Percentiles rank a stretch among this genome's conserved stretches.
These are phyloP conservation scores for Molothrus aeneus DNA, from an alignment of 2,797 vertebrate genomes.

Conservation along the genomic window DNA sequence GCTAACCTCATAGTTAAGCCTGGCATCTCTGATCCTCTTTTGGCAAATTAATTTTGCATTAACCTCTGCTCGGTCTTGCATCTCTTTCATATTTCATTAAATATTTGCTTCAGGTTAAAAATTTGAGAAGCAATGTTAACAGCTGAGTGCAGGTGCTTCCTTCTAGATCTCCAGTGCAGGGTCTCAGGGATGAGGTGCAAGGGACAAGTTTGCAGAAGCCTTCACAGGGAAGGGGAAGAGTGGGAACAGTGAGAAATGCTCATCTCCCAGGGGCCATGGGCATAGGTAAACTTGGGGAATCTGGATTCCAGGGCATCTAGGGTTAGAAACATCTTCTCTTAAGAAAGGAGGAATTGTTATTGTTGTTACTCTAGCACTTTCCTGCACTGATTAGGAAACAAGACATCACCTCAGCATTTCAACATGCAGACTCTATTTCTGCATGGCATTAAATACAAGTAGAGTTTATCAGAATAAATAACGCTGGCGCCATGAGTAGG, in stretches of 20 bases:
- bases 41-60: constrained; percentile 71
- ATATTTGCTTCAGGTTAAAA: constrained; percentile 25
- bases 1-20: constrained; percentile 29
- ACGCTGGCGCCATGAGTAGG: background rate
- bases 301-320: background rate
- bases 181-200: background rate
- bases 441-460: background rate
- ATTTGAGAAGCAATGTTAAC: background rate
- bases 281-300: background rate
- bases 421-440: background rate
- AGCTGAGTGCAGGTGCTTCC: background rate
- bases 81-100: constrained; percentile 56
- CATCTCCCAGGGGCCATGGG: rapidly evolving
- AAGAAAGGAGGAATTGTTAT: background rate
- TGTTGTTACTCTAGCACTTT: background rate
- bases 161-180: background rate
- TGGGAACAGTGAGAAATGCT: background rate
- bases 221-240: background rate
- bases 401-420: background rate
- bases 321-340: background rate
- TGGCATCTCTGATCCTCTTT: constrained; percentile 61
- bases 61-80: constrained; percentile 46
- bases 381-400: background rate
- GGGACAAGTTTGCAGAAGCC: background rate
- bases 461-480: background rate